Percentiles rank a stretch among this genome's conserved stretches.
These are phyloP conservation scores for Gerosis bhagava DNA, from an alignment of 2,888 invertebrate species.

Conservation along the genomic window DNA sequence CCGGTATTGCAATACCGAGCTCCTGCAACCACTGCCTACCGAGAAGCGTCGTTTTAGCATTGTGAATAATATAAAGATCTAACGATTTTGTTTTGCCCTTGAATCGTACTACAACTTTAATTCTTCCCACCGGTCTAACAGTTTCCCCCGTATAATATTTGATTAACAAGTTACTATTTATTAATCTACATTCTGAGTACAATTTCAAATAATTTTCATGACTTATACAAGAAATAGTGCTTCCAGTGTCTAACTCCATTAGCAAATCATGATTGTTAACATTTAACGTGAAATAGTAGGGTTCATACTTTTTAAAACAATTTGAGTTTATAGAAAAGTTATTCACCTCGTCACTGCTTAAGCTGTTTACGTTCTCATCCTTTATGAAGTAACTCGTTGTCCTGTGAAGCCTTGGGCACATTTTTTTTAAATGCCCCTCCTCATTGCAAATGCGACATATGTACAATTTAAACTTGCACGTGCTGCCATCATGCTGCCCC, in stretches of 20 bases:
- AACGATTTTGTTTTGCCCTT: not conserved
- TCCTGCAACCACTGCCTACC: conserved; percentile 31
- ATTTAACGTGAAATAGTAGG: not conserved
- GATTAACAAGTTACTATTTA: not conserved
- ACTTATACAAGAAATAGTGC: not conserved
- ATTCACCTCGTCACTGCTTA: not conserved
- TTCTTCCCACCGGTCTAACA: conserved; percentile 25
- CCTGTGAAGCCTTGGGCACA: not conserved
- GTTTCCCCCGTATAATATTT: conserved; percentile 3
- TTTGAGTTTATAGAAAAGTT: not conserved
- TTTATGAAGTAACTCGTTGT: not conserved
- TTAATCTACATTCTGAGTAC: conserved; percentile 28
- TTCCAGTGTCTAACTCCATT: not conserved
- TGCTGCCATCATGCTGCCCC: not conserved
- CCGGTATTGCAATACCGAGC: conserved; percentile 15
- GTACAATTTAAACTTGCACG: not conserved
- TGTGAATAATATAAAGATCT: not conserved
- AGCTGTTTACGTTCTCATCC: not conserved
- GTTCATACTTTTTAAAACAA: not conserved
- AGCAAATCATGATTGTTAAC: not conserved
- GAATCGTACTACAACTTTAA: not conserved
- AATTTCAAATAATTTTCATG: conserved; percentile 8
- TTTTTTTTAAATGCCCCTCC: not conserved
- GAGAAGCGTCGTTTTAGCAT: conserved; percentile 8
- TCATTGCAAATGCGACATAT: not conserved